Evolutionary conservation across 2,113 vertebrate species (phyloP).

Genomic region (Lycocorax pyrrhopterus): DNA sequence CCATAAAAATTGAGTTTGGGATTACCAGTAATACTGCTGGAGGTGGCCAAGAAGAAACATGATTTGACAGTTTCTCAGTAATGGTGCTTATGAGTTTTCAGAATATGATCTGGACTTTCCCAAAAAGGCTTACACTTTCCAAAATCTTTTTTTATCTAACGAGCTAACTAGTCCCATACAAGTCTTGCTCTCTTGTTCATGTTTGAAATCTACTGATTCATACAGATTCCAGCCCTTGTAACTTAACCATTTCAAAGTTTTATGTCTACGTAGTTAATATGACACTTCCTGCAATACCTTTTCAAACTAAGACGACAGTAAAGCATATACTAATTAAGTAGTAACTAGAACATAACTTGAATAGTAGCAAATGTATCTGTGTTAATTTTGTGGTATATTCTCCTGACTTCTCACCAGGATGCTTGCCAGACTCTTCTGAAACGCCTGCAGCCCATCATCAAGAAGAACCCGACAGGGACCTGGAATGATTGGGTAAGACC

Average conservation of each 20-base stretch:
- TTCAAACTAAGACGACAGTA: neutral
- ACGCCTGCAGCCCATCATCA: conserved; percentile 81
- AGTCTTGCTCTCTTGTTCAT: neutral
- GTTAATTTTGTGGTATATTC: neutral
- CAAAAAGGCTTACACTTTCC: neutral
- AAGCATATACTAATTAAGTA: neutral
- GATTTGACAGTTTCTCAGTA: neutral
- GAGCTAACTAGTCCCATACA: neutral
- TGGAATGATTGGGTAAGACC: conserved; percentile 88
- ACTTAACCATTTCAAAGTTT: neutral
- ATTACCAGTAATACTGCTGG: neutral
- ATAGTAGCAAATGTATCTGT: neutral
- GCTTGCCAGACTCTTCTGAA: conserved; percentile 85
- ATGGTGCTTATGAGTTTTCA: neutral
- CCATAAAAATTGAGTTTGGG: neutral
- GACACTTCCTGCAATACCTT: neutral
- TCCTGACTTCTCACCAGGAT: conserved; percentile 65
- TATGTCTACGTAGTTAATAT: neutral
- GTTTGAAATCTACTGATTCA: neutral
- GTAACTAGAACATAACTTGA: neutral
- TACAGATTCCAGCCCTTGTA: neutral
- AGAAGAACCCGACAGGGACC: conserved; percentile 75
- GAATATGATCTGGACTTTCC: neutral
- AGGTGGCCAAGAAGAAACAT: neutral
- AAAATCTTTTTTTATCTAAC: neutral